Evolutionary conservation across 2,888 invertebrate genomes (phyloP), one percentile per base, ranked within the genome.

Genomic region (Galerucella pusilla): DNA sequence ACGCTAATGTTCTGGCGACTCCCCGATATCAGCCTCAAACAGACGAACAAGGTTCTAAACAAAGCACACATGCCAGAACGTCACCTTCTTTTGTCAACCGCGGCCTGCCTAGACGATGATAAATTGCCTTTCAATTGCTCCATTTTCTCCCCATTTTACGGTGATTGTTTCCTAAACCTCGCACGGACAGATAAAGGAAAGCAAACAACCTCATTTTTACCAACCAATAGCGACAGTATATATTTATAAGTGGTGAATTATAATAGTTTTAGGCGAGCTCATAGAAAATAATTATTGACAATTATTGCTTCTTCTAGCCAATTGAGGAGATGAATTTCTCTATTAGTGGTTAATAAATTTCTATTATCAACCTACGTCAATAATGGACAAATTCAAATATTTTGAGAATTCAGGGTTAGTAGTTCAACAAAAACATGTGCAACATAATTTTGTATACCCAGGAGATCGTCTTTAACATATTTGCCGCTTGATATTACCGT

Each of bases 51-150:
- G 83, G 80, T 80, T 83, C 84, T 80, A 85, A 85, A 85, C 85
- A 85, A 85, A 86, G 85, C 85, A 85, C 81, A 81, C 83, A 81
- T 83, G 83, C 81, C 80, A 81, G 80, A 81, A 81, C 80, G 83
- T 78, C 82, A 83, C 81, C 83, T 85, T 85, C 85, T 85, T 86
- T 86, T 85, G 85, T 85, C 83, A 81, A 78, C 83, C 81, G 81
- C 81, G 82, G 86, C 85, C 86, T 86, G 86, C 84, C 85, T 79
- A 83, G 85, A 85, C 84, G 86, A 86, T 87, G 87, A 87, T 87
- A 87, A 86, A 87, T 87, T 85, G 86, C 86, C 83, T 82, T 86
- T 85, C 86, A 85, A 86, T 87, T 86, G 85, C 80, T 75, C 76
- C 80, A 80, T 79, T 83, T 81, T 79, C 81, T 81, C 80, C 79